phyloP scores from a whole-genome alignment of 92 coral and sea anemone species.

The Heteractis magnifica region DNA sequence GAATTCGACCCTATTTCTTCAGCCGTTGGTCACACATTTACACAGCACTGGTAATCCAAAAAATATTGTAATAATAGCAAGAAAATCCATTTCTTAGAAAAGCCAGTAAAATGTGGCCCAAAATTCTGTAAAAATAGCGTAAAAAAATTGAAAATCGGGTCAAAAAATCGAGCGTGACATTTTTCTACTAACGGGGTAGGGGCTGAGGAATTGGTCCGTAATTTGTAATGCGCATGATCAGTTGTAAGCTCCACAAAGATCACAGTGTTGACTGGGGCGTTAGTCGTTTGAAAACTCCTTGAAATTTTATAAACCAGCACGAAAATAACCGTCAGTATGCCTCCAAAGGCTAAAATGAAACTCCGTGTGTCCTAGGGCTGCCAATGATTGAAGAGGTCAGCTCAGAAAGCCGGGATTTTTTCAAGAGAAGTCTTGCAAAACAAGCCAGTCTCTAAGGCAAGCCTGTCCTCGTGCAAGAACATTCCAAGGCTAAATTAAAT shows the following conservation, averaged over 20 bases:
- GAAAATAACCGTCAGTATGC: conserved; percentile 1
- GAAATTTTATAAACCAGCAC: conserved; percentile 50
- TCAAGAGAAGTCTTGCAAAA: conserved; percentile 31
- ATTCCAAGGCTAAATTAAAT: neutral
- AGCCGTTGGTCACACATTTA: neutral
- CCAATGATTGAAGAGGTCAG: conserved; percentile 12
- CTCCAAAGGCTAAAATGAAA: neutral
- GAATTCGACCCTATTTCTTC: neutral
- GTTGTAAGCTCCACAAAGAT: conserved; percentile 34
- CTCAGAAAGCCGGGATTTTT: neutral
- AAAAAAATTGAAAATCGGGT: neutral
- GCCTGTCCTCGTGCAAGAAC: neutral
- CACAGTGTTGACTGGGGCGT: conserved; percentile 72
- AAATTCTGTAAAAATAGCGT: neutral
- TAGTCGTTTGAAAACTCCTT: conserved; percentile 51
- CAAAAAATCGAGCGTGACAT: neutral
- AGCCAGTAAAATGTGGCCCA: too few species aligned
- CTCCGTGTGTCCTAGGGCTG: neutral
- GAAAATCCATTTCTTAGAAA: too few species aligned
- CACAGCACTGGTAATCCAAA: neutral
- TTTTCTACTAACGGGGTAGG: conserved; percentile 8
- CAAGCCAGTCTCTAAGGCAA: neutral
- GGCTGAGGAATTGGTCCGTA: neutral
- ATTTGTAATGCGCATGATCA: conserved; percentile 20
- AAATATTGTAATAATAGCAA: too few species aligned